phyloP scores from a whole-genome alignment of 2,113 vertebrate genomes.

The Anas platyrhynchos region DNA sequence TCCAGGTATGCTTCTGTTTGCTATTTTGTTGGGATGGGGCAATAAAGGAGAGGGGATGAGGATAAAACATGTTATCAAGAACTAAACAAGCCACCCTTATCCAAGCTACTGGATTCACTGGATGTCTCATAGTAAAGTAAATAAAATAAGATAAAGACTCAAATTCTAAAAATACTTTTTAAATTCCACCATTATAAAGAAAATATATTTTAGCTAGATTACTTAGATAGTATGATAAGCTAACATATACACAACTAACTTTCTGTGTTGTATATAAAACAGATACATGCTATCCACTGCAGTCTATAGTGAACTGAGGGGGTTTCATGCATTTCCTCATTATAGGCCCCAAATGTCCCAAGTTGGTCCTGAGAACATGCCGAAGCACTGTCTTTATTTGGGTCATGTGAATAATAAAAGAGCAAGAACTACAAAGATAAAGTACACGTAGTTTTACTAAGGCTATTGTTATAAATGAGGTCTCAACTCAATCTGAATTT shows the following conservation, averaged over 20 bases:
- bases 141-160: background rate
- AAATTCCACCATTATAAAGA: background rate
- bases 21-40: background rate
- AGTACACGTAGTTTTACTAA: background rate
- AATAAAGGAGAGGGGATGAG: background rate
- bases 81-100: background rate
- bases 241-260: background rate
- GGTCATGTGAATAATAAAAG: background rate
- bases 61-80: background rate
- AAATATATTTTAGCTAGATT: background rate
- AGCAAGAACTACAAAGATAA: background rate
- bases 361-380: background rate
- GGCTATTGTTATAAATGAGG: too few relatives aligned
- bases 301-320: background rate
- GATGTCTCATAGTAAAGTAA: background rate
- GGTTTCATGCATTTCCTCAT: background rate
- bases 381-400: background rate
- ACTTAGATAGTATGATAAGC: background rate
- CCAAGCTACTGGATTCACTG: background rate
- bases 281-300: background rate
- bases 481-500: too few relatives aligned
- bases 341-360: background rate
- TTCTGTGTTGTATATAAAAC: accelerated
- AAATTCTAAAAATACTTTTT: background rate
- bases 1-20: background rate